Evolutionary conservation across 2,797 vertebrate genomes (phyloP), one percentile per base, ranked within the genome.

Genomic region (Aldrovandia affinis): DNA sequence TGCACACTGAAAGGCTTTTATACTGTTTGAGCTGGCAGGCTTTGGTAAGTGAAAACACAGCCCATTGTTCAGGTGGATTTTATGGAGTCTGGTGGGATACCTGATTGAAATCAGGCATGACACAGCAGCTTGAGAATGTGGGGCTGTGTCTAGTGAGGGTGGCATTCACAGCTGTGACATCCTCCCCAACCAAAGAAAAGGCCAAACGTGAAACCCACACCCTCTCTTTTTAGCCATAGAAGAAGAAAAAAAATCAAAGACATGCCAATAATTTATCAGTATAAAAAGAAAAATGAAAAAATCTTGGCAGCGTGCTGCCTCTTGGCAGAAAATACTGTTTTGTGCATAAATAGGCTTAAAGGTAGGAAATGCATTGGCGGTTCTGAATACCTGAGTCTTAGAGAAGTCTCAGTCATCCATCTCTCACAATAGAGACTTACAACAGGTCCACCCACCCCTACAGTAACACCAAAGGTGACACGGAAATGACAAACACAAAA

Each of bases 151-250:
- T 85, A 87, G 84, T 57, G 80, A 81, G 10, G 7, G 85, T 0
- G 3, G 54, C 15, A 22, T 88, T 92, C 88, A 89, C 92, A 93
- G 90, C 92, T 93, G 92, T 87, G 90, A 91, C 86, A 88, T 79
- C 73, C 85, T 84, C 87, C 83, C 81, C 88, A 90, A 88, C 92
- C 90, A 92, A 93, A 92, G 90, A 88, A 88, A 47, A 81, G 30
- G 82, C 80, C 89, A 90, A 91, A 93, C 87, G 87, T 89, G 88
- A 92, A 92, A 93, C 89, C 88, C 82, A 90, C 30, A 87, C 91
- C 85, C 89, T 89, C 91, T 90, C 86, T 91, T 91, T 89, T 87
- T 84, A 81, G 90, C 92, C 90, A 90, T 89, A 92, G 85, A 86
- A 30, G 39, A 52, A 30, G 50, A 33, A 36, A n/a, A 81, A 65